These are phyloP conservation scores for Drosophila virilis DNA, from an alignment of 1,140 invertebrate genomes.

Conservation along the genomic window DNA sequence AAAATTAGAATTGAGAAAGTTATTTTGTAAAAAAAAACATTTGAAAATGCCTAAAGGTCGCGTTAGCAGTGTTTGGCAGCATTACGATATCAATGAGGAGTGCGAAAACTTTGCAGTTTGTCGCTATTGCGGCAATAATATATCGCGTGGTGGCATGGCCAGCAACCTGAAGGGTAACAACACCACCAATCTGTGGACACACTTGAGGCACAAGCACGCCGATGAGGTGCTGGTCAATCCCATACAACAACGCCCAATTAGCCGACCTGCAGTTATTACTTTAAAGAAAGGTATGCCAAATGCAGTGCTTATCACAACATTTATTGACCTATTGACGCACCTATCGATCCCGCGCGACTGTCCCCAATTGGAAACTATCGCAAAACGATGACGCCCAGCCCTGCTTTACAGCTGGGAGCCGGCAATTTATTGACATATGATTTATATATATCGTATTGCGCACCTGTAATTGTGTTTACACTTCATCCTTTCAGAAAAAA, in stretches of 20 bases:
- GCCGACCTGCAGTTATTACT: slow-evolving; percentile 37
- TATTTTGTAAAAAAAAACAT: slow-evolving; percentile 18
- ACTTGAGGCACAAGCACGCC: slow-evolving; percentile 68
- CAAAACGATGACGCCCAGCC: slow-evolving; percentile 43
- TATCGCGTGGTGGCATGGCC: slow-evolving; percentile 75
- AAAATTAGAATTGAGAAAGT: slow-evolving; percentile 47
- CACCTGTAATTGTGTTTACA: slow-evolving; percentile 12
- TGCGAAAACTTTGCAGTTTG: slow-evolving; percentile 74
- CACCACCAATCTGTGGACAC: slow-evolving; percentile 72
- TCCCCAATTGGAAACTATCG: slow-evolving; percentile 68
- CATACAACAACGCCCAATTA: slow-evolving; percentile 39
- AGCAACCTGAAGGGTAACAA: slow-evolving; percentile 75
- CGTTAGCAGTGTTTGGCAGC: slow-evolving; percentile 71
- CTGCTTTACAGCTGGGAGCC: slow-evolving; percentile 44
- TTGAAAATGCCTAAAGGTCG: slow-evolving; percentile 68
- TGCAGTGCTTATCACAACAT: slow-evolving; percentile 26
- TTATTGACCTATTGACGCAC: slow-evolving; percentile 47
- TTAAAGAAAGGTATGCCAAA: slow-evolving; percentile 65
- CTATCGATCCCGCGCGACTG: slow-evolving; percentile 59
- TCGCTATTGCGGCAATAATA: slow-evolving; percentile 73
- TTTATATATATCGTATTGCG: slow-evolving; percentile 29
- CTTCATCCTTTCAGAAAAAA: slow-evolving; percentile 63
- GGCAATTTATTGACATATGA: slow-evolving; percentile 36
- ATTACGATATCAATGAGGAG: slow-evolving; percentile 73
- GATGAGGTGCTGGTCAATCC: slow-evolving; percentile 67